A percentile compares a stretch with the other conserved stretches of the same genome.
phyloP scores from a whole-genome alignment of 2,797 vertebrate species.

The Melanogrammus aeglefinus region DNA sequence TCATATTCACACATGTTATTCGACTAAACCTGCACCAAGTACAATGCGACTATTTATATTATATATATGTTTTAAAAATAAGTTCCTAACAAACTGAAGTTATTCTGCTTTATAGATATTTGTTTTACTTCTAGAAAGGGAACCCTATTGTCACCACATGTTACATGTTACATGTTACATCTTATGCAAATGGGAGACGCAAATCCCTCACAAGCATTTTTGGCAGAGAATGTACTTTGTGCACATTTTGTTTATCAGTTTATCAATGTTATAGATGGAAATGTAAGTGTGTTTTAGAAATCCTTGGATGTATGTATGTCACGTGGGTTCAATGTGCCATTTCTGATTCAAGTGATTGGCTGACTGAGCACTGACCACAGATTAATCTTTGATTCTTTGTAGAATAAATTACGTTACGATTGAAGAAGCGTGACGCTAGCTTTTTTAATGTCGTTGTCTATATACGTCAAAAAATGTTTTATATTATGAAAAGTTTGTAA shows the following conservation, averaged over 20 bases:
- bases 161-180: slow-evolving; percentile 24
- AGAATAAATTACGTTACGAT: slow-evolving; percentile 38
- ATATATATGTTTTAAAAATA: neutral
- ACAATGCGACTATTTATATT: neutral
- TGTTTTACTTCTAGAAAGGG: neutral
- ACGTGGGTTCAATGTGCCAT: slow-evolving; percentile 52
- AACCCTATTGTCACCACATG: slow-evolving; percentile 22
- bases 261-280: slow-evolving; percentile 30
- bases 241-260: slow-evolving; percentile 44
- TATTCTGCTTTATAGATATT: neutral
- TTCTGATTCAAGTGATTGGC: slow-evolving; percentile 45
- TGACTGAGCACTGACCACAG: slow-evolving; percentile 32
- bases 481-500: slow-evolving; percentile 63
- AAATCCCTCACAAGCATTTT: slow-evolving; percentile 27
- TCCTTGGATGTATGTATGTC: slow-evolving; percentile 21
- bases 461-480: slow-evolving; percentile 56
- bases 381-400: slow-evolving; percentile 28
- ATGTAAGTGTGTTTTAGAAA: neutral
- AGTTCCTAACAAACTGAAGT: neutral
- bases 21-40: neutral
- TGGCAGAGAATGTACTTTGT: slow-evolving; percentile 61
- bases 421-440: slow-evolving; percentile 26
- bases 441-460: slow-evolving; percentile 37
- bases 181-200: slow-evolving; percentile 46
- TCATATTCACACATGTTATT: slow-evolving; percentile 32